Conservation (phyloP, 2,113 vertebrate species). For the Otus sunia region DNA sequence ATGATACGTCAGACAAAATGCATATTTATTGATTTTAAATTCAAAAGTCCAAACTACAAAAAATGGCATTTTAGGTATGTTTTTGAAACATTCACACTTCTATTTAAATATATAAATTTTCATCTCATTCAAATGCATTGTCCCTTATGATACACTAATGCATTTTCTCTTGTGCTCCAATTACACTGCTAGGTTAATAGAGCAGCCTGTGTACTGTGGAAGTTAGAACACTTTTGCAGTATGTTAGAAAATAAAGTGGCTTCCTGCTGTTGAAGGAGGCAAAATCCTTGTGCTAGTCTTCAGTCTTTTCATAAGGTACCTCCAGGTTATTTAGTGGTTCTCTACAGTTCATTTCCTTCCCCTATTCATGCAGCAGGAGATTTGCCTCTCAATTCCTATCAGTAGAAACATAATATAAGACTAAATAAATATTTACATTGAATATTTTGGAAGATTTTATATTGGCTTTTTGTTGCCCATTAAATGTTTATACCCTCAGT, state of each 20-base stretch:
- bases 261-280: slow-evolving; percentile 3
- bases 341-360: slow-evolving; percentile 6
- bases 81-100: background rate
- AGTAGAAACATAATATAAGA: background rate
- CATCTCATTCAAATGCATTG: background rate
- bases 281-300: background rate
- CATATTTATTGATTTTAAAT: background rate
- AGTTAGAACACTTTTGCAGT: background rate
- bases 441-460: background rate
- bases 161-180: background rate
- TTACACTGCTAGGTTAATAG: background rate
- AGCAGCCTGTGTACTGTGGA: background rate
- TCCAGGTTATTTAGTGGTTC: slow-evolving; percentile 21
- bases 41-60: background rate
- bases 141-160: background rate
- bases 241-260: background rate
- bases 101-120: background rate
- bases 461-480: background rate
- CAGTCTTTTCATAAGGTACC: background rate
- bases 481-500: background rate
- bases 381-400: background rate
- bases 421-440: background rate
- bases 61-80: background rate
- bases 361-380: background rate
- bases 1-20: background rate